A percentile compares a stretch with the other conserved stretches of the same genome.
Evolutionary conservation across 2,113 vertebrate species (phyloP).

Genomic region (Rhinolophus sinicus): DNA sequence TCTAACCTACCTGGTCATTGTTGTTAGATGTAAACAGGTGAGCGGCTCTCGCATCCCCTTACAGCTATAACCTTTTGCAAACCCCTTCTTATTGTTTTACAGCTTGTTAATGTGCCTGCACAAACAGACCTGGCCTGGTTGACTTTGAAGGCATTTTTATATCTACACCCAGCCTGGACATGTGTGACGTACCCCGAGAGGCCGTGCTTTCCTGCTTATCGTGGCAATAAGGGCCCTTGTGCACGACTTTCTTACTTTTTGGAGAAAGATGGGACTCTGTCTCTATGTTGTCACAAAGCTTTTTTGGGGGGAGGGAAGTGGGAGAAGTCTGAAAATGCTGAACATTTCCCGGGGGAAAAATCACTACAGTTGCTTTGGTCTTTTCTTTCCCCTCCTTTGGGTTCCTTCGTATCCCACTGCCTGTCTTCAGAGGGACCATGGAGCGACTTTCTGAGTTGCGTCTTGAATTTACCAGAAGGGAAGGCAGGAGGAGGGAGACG

Average conservation of each 20-base stretch:
- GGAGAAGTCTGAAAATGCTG: not conserved
- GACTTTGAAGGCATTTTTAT: not conserved
- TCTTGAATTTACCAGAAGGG: not conserved
- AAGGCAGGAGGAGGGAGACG: not conserved
- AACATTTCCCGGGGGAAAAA: not conserved
- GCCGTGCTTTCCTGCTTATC: not conserved
- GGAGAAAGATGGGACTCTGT: not conserved
- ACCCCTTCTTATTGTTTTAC: not conserved
- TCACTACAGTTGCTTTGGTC: not conserved
- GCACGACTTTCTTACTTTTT: not conserved
- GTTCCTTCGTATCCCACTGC: not conserved
- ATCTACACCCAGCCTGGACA: too few species aligned
- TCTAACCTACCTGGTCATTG: not conserved
- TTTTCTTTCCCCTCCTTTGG: not conserved
- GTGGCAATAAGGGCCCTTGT: not conserved
- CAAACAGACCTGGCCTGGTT: not conserved
- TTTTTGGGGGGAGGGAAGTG: not conserved
- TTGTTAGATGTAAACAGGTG: not conserved
- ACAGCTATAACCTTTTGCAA: not conserved
- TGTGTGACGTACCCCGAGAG: accelerated
- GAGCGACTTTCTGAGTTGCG: not conserved
- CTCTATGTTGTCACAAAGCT: not conserved
- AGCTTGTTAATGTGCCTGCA: not conserved
- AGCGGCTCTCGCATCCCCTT: not conserved
- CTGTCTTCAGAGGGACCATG: not conserved